These are phyloP conservation scores for Eospalax fontanierii DNA, from an alignment of 2,797 vertebrate genomes.

Conservation along the genomic window DNA sequence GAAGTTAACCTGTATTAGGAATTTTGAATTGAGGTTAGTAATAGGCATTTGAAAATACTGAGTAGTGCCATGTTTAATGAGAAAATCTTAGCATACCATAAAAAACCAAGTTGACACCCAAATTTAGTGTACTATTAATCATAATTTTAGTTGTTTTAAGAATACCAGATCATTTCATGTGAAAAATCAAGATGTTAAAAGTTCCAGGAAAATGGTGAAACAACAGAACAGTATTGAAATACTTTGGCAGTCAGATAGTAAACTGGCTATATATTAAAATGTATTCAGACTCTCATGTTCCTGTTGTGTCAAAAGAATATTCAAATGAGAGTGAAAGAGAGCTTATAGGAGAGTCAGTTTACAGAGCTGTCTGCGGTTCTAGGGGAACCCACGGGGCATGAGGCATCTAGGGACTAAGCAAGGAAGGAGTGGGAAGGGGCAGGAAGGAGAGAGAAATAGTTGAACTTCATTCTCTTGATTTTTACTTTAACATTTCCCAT, in stretches of 20 bases:
- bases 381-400: background rate
- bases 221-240: background rate
- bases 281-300: background rate
- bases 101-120: background rate
- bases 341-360: background rate
- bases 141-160: background rate
- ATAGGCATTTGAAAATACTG: background rate
- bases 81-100: background rate
- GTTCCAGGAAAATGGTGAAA: slow-evolving; percentile 37
- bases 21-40: background rate
- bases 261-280: background rate
- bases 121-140: background rate
- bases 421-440: background rate
- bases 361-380: background rate
- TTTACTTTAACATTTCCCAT: background rate
- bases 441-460: too few species aligned
- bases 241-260: background rate
- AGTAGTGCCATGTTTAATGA: background rate
- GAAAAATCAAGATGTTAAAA: slow-evolving; percentile 49
- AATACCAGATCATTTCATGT: background rate
- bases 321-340: background rate
- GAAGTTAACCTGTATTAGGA: background rate
- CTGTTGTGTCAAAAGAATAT: slow-evolving; percentile 36
- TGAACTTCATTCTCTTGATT: background rate
- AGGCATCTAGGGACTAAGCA: background rate